Percentiles rank a stretch among this genome's conserved stretches.
Conservation (phyloP, 2,797 vertebrate species). For the Oreochromis grahami region DNA sequence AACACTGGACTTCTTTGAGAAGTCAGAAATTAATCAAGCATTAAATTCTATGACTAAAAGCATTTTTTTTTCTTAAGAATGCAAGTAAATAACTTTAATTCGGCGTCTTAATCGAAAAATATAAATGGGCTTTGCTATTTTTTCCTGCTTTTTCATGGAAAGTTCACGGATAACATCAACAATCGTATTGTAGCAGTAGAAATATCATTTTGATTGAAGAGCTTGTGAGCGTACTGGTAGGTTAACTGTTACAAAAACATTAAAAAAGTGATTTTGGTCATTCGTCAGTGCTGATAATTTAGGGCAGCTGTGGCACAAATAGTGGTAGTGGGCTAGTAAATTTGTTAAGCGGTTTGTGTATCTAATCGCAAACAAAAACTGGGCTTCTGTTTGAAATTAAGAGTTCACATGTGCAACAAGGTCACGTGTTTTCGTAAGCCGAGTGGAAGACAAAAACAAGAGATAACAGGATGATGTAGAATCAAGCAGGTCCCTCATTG, state of each 20-base stretch:
- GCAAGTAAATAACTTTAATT: not conserved
- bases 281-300: not conserved
- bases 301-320: not conserved
- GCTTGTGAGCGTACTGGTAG: not conserved
- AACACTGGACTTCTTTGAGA: not conserved
- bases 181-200: not conserved
- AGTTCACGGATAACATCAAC: not conserved
- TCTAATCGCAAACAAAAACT: not conserved
- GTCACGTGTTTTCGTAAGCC: not conserved
- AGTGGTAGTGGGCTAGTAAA: not conserved
- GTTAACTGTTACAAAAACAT: not conserved
- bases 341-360: not conserved
- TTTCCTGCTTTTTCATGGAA: not conserved
- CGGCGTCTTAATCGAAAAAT: not conserved
- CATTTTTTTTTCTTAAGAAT: not conserved
- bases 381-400: not conserved
- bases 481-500: slow-evolving; percentile 4
- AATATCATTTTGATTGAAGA: not conserved
- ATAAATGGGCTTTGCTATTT: not conserved
- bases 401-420: not conserved
- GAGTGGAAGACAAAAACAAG: not conserved
- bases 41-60: not conserved
- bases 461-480: slow-evolving; percentile 9
- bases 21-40: not conserved
- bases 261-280: not conserved